Evolutionary conservation across 2,797 vertebrate species (phyloP).

Genomic region (Coilia nasus): DNA sequence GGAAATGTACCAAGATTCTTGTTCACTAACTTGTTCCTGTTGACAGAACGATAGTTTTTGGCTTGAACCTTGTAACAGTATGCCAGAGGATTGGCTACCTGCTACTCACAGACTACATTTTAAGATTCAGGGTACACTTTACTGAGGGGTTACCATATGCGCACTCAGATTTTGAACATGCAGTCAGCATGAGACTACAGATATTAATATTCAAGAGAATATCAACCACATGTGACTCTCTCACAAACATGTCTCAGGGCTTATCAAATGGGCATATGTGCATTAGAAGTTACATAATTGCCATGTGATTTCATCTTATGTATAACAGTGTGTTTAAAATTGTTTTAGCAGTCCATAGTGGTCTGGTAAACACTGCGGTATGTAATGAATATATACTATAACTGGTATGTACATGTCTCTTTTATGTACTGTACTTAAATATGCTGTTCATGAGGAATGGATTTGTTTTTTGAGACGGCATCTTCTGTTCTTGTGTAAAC

Average conservation of each 20-base stretch:
- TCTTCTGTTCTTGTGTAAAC: not conserved
- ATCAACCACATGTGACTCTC: not conserved
- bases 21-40: not conserved
- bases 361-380: slow-evolving; percentile 2
- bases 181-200: not conserved
- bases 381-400: not conserved
- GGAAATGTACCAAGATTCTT: not conserved
- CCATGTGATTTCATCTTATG: not conserved
- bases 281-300: not conserved
- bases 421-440: not conserved
- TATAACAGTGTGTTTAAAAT: not conserved
- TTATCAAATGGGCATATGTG: not conserved
- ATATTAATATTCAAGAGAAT: not conserved
- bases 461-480: not conserved
- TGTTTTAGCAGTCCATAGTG: slow-evolving; percentile 19
- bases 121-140: not conserved
- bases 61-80: not conserved
- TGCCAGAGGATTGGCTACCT: no score
- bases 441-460: no score
- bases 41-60: not conserved
- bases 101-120: no score
- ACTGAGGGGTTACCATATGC: not conserved
- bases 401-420: not conserved
- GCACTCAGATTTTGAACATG: not conserved
- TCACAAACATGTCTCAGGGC: not conserved